Percentiles rank a stretch among this genome's conserved stretches.
Evolutionary conservation across 2,797 vertebrate genomes (phyloP).

Genomic region (Aldrovandia affinis): DNA sequence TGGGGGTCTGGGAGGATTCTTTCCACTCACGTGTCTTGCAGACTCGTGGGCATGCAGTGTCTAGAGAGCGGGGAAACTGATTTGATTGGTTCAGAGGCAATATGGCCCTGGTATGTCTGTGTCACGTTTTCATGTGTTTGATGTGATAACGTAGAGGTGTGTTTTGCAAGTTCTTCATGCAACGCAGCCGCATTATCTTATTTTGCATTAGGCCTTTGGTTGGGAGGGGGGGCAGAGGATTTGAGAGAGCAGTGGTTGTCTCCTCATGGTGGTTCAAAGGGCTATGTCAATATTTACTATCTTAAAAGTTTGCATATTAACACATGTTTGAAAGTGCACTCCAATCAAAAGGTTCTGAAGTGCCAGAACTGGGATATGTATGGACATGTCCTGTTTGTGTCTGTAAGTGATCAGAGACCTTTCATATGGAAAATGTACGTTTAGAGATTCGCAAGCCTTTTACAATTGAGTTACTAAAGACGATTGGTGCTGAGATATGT

Average conservation of each 20-base stretch:
- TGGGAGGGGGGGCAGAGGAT: not conserved
- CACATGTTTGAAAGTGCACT: not conserved
- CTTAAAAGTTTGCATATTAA: too few relatives aligned
- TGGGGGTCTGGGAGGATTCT: not conserved
- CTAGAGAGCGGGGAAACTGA: not conserved
- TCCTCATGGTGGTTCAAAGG: too few relatives aligned
- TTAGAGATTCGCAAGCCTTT: not conserved
- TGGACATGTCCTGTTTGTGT: not conserved
- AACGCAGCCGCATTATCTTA: not conserved
- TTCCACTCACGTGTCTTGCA: constrained; percentile 1
- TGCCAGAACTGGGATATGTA: not conserved
- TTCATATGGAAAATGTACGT: not conserved
- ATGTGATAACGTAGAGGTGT: not conserved
- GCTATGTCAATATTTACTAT: too few relatives aligned
- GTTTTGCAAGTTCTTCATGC: not conserved
- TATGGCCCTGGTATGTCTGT: not conserved
- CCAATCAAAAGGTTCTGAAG: not conserved
- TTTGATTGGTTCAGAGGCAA: not conserved
- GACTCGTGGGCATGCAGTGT: not conserved
- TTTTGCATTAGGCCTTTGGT: not conserved
- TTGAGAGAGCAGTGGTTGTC: not conserved
- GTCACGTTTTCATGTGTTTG: not conserved
- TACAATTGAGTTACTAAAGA: not conserved
- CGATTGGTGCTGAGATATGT: not conserved
- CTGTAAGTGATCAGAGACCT: not conserved